These are phyloP conservation scores for Drosophila cyrtoloma DNA, from an alignment of 2,888 invertebrate species.

Conservation along the genomic window DNA sequence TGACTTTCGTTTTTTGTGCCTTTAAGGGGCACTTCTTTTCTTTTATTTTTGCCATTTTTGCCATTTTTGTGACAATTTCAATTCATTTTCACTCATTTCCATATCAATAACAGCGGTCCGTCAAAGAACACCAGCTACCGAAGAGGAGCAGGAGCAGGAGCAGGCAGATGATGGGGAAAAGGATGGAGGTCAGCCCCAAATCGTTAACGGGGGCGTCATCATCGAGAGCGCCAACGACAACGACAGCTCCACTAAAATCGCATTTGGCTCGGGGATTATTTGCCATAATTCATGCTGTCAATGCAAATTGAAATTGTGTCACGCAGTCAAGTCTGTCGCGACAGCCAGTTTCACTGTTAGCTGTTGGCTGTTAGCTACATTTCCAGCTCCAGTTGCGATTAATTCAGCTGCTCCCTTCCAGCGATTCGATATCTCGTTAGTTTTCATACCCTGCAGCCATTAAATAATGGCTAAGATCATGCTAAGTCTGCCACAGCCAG, in stretches of 20 bases:
- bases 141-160: neutral
- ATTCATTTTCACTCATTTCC: conserved; percentile 61
- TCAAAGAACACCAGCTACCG: conserved; percentile 1
- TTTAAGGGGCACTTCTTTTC: conserved; percentile 19
- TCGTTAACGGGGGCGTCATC: conserved; percentile 28
- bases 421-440: conserved; percentile 63
- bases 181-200: conserved; percentile 21
- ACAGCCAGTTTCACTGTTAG: conserved; percentile 8
- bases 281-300: conserved; percentile 81
- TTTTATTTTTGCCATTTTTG: conserved; percentile 11
- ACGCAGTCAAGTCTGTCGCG: conserved; percentile 64
- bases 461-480: neutral
- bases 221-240: neutral
- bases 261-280: conserved; percentile 74
- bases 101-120: conserved; percentile 70
- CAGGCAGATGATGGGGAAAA: neutral
- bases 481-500: neutral
- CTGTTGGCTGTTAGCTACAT: neutral
- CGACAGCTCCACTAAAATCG: conserved; percentile 65
- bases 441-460: conserved; percentile 21
- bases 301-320: conserved; percentile 81
- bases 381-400: conserved; percentile 13
- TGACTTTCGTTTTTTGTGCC: conserved; percentile 23
- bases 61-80: conserved; percentile 9
- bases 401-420: neutral